Conservation (phyloP, 2,797 vertebrate genomes). For the Danio choprae region DNA sequence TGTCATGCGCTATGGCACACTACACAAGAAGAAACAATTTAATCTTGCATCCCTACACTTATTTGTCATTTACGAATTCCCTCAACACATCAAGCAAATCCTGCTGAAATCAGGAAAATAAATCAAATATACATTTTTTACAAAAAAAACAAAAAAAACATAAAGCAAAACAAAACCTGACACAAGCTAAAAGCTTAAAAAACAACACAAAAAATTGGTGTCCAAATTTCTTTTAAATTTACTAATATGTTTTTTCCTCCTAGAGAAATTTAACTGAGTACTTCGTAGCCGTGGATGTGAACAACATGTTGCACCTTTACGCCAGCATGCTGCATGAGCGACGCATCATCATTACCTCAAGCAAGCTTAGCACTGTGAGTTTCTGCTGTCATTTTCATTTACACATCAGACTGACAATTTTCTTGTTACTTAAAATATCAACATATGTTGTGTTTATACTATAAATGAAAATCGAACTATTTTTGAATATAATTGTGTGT, state of each 20-base stretch:
- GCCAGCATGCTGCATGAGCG: constrained; percentile 97
- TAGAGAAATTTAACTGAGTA: constrained; percentile 99
- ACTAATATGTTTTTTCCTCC: constrained; percentile 46
- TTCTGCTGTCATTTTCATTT: constrained; percentile 62
- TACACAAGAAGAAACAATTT: too few species aligned
- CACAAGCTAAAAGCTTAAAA: background rate
- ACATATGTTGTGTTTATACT: background rate
- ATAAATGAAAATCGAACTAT: constrained; percentile 6
- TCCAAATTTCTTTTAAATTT: background rate
- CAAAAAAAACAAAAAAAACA: background rate
- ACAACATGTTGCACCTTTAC: constrained; percentile 97
- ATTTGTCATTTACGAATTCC: too few species aligned
- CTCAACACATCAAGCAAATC: too few species aligned
- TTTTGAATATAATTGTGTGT: background rate
- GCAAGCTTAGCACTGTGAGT: constrained; percentile 99
- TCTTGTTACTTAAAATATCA: constrained; percentile 5
- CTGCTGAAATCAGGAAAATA: background rate
- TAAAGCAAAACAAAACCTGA: background rate
- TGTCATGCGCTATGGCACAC: too few species aligned
- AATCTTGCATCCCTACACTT: too few species aligned
- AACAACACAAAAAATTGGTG: background rate
- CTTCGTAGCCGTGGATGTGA: constrained; percentile 97
- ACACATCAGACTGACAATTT: constrained; percentile 18
- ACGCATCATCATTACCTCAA: constrained; percentile 95
- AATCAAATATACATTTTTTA: too few species aligned